phyloP scores from a whole-genome alignment of 2,113 vertebrate genomes.

The Urocynchramus pylzowi region DNA sequence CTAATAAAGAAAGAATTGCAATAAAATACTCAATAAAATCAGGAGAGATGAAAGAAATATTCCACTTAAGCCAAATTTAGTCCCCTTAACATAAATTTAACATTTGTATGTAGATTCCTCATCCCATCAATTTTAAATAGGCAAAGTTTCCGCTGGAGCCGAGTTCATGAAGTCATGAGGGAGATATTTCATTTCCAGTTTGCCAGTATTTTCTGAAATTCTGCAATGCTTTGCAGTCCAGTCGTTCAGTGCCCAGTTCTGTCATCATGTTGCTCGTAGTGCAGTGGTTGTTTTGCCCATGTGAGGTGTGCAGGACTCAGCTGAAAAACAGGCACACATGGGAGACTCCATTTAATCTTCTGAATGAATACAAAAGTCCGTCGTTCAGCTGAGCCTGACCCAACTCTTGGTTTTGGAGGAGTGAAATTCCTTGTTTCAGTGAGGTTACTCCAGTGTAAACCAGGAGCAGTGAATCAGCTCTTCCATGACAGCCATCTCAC shows the following conservation, averaged over 20 bases:
- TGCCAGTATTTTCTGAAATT: neutral
- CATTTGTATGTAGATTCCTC: neutral
- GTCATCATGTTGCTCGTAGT: neutral
- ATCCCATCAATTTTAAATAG: neutral
- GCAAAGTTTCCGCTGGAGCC: neutral
- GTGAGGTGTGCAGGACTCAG: neutral
- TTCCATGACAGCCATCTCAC: neutral
- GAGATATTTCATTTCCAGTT: neutral
- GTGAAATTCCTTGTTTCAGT: neutral
- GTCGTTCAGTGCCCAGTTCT: neutral
- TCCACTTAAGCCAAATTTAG: neutral
- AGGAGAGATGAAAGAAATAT: neutral
- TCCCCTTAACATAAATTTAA: neutral
- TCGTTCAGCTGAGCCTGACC: neutral
- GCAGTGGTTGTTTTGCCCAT: neutral
- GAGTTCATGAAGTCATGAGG: neutral
- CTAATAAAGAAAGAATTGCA: neutral
- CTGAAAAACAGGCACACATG: neutral
- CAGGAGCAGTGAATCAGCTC: neutral
- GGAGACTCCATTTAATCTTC: neutral
- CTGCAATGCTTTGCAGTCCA: fast-evolving
- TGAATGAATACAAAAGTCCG: neutral
- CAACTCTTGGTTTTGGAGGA: neutral
- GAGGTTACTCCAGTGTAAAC: neutral
- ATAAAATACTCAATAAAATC: neutral